phyloP scores from a whole-genome alignment of 2,113 vertebrate genomes.

The Cisticola juncidis region DNA sequence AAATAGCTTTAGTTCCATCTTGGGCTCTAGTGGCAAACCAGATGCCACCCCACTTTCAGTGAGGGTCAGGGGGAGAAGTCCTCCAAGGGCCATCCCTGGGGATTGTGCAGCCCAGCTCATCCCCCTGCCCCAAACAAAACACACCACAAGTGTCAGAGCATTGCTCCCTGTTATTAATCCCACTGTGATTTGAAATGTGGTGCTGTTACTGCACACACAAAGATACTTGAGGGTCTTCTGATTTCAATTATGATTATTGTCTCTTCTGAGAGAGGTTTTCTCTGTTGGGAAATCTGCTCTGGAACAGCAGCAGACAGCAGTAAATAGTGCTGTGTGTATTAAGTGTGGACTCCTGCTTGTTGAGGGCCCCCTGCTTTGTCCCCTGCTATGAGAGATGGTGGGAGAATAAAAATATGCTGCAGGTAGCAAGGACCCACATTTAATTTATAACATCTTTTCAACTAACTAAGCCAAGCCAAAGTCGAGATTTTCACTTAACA shows the following conservation, averaged over 20 bases:
- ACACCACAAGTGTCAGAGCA: neutral
- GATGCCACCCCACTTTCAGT: neutral
- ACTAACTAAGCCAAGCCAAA: neutral
- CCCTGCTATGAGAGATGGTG: neutral
- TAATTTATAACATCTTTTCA: neutral
- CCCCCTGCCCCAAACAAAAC: neutral
- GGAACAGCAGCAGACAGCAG: slow-evolving; percentile 21
- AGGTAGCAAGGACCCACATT: neutral
- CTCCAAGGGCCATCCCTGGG: neutral
- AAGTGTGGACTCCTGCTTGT: neutral
- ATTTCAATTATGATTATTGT: slow-evolving; percentile 76
- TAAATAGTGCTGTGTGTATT: neutral
- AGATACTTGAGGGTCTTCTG: slow-evolving; percentile 67
- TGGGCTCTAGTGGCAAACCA: neutral
- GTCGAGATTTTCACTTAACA: neutral
- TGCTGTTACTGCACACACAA: slow-evolving; percentile 35
- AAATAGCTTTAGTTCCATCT: neutral
- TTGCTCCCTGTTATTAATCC: slow-evolving; percentile 4
- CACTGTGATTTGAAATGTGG: slow-evolving; percentile 3
- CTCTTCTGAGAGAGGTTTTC: slow-evolving; percentile 56
- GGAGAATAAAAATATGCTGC: neutral
- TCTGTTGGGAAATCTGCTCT: slow-evolving; percentile 53
- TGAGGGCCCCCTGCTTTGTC: neutral
- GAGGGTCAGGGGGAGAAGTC: neutral
- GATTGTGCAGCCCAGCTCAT: neutral